phyloP scores from a whole-genome alignment of 2,888 invertebrate genomes.

The Cephus runcator region DNA sequence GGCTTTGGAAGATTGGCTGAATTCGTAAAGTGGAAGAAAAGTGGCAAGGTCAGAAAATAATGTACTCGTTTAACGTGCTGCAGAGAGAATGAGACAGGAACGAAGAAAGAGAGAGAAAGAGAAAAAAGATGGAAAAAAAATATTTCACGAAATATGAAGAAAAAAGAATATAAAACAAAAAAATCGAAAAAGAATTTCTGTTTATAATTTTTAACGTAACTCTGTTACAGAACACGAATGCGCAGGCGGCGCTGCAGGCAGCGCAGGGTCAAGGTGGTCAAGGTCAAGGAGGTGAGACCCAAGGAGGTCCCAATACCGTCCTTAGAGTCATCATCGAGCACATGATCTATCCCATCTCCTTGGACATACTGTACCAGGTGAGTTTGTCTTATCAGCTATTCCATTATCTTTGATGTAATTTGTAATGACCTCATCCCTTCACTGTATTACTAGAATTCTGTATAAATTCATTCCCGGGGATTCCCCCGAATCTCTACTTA shows the following conservation, averaged over 20 bases:
- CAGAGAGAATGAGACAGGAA: constrained; percentile 4
- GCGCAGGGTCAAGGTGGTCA: constrained; percentile 74
- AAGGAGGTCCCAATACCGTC: constrained; percentile 95
- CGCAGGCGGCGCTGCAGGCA: constrained; percentile 87
- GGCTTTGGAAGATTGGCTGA: not conserved
- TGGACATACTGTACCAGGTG: constrained; percentile 94
- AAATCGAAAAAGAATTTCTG: not conserved
- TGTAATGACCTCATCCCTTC: not conserved
- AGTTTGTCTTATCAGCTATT: constrained; percentile 37
- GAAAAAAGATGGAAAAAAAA: not conserved
- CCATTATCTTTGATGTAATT: not conserved
- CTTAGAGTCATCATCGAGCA: constrained; percentile 98
- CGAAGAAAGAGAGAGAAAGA: constrained; percentile 2
- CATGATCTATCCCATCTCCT: constrained; percentile 97
- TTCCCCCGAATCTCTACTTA: not conserved
- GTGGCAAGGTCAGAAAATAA: not conserved
- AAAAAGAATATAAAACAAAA: constrained; percentile 1
- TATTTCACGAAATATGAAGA: not conserved
- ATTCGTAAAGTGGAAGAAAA: not conserved
- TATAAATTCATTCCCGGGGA: not conserved
- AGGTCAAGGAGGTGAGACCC: constrained; percentile 69
- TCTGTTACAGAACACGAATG: constrained; percentile 69
- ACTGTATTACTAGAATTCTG: not conserved
- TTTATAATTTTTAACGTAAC: constrained; percentile 15
- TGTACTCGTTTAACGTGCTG: not conserved